Conservation (phyloP, 30 jellyfish, hydroid and myxozoan genomes). For the Euphysa ruthae region DNA sequence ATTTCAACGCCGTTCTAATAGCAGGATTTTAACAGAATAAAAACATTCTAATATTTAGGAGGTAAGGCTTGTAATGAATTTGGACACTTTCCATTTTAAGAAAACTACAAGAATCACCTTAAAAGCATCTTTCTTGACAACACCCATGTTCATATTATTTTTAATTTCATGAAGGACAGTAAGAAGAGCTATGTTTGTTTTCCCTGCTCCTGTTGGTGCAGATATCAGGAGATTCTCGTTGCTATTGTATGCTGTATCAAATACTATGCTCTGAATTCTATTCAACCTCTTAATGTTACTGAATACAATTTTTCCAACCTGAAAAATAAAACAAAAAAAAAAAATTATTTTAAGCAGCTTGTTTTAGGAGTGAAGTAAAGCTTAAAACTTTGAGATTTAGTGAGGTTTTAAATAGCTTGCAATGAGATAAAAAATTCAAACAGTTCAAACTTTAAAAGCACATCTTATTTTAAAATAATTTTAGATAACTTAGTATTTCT, state of each 20-base stretch:
- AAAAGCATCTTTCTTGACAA: slow-evolving; percentile 70
- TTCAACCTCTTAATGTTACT: slow-evolving; percentile 66
- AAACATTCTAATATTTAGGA: too few relatives aligned
- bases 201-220: slow-evolving; percentile 99
- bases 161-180: slow-evolving; percentile 72
- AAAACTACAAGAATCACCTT: slow-evolving; percentile 58
- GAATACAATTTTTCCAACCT: slow-evolving; percentile 82
- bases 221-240: slow-evolving; percentile 89
- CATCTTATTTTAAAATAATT: too few relatives aligned
- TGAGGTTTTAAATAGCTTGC: too few relatives aligned
- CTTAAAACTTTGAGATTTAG: too few relatives aligned
- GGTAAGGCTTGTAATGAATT: too few relatives aligned
- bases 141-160: slow-evolving; percentile 65
- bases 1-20: background rate
- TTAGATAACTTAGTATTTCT: background rate
- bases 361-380: too few relatives aligned
- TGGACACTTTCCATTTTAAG: too few relatives aligned
- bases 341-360: background rate
- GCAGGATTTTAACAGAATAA: too few relatives aligned
- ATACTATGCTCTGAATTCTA: slow-evolving; percentile 89
- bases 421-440: too few relatives aligned
- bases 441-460: too few relatives aligned
- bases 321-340: background rate
- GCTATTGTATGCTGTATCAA: slow-evolving; percentile 87
- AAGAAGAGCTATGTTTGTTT: slow-evolving; percentile 93